Conservation (phyloP, 2,888 invertebrate genomes). For the Xanthorhoe designata region DNA sequence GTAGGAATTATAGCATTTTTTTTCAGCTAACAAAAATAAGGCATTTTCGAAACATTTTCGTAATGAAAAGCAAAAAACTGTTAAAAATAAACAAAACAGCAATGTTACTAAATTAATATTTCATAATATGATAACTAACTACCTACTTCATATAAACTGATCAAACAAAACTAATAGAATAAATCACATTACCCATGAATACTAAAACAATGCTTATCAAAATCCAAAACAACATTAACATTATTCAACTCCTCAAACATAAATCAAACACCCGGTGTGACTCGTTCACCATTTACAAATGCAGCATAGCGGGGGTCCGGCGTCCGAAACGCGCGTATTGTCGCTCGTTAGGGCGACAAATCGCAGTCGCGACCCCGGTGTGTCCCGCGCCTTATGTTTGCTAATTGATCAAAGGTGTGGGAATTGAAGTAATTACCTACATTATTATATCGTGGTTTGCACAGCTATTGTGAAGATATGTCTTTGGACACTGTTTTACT, state of each 20-base stretch:
- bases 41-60: too few species aligned
- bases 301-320: constrained; percentile 72
- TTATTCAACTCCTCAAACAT: constrained; percentile 31
- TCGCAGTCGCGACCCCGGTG: constrained; percentile 42
- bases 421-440: constrained; percentile 41
- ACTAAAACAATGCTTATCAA: constrained; percentile 32
- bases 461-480: constrained; percentile 9
- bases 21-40: too few species aligned
- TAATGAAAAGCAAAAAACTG: too few species aligned
- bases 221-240: constrained; percentile 17
- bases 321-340: constrained; percentile 76
- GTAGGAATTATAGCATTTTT: too few species aligned
- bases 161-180: constrained; percentile 13
- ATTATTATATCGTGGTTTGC: constrained; percentile 17
- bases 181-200: constrained; percentile 28
- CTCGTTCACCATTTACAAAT: constrained; percentile 64
- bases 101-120: background rate
- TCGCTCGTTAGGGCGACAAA: constrained; percentile 78
- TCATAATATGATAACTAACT: background rate
- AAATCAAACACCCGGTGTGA: constrained; percentile 36
- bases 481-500: background rate
- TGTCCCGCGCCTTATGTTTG: constrained; percentile 39
- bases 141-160: background rate
- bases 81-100: background rate
- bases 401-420: constrained; percentile 46